Conservation (phyloP, 2,888 invertebrate genomes). For the Parochlus steinenii region DNA sequence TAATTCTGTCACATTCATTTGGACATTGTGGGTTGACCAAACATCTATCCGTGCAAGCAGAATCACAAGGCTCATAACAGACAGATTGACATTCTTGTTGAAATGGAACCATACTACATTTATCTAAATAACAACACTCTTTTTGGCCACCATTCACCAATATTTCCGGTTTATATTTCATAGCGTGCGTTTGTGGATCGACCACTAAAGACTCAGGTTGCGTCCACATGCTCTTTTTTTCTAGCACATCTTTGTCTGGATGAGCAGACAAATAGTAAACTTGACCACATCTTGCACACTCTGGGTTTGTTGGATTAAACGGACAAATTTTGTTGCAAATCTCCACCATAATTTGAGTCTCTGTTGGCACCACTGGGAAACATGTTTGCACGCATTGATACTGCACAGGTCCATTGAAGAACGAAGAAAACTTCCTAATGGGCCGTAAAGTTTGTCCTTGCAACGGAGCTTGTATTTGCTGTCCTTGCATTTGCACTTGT, state of each 20-base stretch:
- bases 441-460: background rate
- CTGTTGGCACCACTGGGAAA: background rate
- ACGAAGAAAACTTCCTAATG: conserved; percentile 10
- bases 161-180: conserved; percentile 6
- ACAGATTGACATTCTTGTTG: conserved; percentile 5
- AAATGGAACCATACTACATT: conserved; percentile 7
- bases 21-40: conserved; percentile 11
- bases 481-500: too few species aligned
- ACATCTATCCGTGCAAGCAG: conserved; percentile 7
- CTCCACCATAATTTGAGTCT: conserved; percentile 4
- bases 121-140: conserved; percentile 12
- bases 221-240: background rate
- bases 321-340: conserved; percentile 9
- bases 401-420: background rate
- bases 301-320: conserved; percentile 1
- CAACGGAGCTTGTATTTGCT: background rate
- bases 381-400: conserved; percentile 9
- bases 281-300: conserved; percentile 6
- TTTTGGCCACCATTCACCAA: conserved; percentile 1
- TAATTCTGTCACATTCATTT: conserved; percentile 9
- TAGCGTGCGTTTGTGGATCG: conserved; percentile 4
- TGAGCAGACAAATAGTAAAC: background rate
- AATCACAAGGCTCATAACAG: conserved; percentile 12
- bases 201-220: conserved; percentile 5
- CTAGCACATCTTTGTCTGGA: background rate